Evolutionary conservation across 2,113 vertebrate species (phyloP).

Genomic region (Phalacrocorax carbo): DNA sequence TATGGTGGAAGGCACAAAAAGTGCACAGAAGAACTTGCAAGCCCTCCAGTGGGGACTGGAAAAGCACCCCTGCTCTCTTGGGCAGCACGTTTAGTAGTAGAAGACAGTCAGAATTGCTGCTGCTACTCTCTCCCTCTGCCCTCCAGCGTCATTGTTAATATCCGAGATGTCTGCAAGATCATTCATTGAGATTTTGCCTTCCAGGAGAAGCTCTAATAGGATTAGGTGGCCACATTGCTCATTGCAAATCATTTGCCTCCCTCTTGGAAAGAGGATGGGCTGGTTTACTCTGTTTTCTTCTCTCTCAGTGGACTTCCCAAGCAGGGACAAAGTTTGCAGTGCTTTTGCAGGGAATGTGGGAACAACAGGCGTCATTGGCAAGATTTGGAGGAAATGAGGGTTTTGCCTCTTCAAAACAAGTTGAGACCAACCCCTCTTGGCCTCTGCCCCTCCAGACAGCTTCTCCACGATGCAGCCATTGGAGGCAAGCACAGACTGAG

Average conservation of each 20-base stretch:
- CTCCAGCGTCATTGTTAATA: not conserved
- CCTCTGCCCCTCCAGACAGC: not conserved
- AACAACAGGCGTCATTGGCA: fast-evolving
- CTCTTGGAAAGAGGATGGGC: not conserved
- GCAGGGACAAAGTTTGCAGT: fast-evolving
- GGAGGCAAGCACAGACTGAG: constrained; percentile 44
- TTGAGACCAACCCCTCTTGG: not conserved
- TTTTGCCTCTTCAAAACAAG: not conserved
- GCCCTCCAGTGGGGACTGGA: not conserved
- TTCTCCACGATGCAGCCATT: not conserved
- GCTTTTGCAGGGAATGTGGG: not conserved
- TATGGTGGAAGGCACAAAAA: not conserved
- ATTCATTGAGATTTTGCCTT: not conserved
- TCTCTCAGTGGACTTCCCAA: not conserved
- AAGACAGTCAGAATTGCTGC: not conserved
- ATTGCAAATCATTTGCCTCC: not conserved
- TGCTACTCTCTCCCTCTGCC: not conserved
- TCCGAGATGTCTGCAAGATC: not conserved
- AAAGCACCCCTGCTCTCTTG: not conserved
- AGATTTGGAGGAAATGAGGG: not conserved
- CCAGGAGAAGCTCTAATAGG: not conserved
- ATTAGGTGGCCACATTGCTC: not conserved
- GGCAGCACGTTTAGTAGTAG: fast-evolving
- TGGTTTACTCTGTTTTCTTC: not conserved
- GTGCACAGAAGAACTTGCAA: not conserved